Evolutionary conservation across 2,113 vertebrate genomes (phyloP).

Genomic region (Myocastor coypus): DNA sequence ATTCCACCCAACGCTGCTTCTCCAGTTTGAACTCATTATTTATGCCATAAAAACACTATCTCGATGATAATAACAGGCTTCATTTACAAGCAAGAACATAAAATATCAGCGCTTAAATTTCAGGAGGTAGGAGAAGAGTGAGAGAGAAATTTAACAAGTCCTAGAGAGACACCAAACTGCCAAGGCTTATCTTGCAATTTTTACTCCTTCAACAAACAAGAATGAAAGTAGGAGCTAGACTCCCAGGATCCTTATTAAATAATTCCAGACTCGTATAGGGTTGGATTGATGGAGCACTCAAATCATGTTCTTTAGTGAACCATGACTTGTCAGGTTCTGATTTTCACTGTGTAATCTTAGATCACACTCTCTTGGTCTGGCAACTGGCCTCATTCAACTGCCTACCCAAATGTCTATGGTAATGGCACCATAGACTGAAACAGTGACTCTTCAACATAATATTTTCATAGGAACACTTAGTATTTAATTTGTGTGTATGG

Average conservation of each 20-base stretch:
- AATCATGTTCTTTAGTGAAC: constrained; percentile 74
- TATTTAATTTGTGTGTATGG: background rate
- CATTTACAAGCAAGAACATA: constrained; percentile 89
- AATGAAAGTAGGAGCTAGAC: constrained; percentile 78
- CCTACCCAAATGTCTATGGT: background rate
- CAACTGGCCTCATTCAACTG: background rate
- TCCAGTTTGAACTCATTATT: constrained; percentile 90
- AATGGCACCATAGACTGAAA: background rate
- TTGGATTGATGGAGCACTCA: constrained; percentile 79
- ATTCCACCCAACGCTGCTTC: constrained; percentile 86
- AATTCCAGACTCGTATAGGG: constrained; percentile 72
- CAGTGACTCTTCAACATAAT: background rate
- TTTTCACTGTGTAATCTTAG: background rate
- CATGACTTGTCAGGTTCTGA: background rate
- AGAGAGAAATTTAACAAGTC: constrained; percentile 86
- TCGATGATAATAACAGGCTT: constrained; percentile 90
- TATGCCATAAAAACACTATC: constrained; percentile 90
- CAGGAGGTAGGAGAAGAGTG: constrained; percentile 83
- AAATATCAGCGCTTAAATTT: constrained; percentile 86
- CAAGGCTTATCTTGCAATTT: constrained; percentile 81
- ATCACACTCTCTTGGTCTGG: background rate
- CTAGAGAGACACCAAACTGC: constrained; percentile 83
- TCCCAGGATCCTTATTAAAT: constrained; percentile 80
- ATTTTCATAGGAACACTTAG: background rate
- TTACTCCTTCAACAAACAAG: constrained; percentile 80